Percentiles rank a stretch among this genome's conserved stretches.
phyloP scores from a whole-genome alignment of 1,140 invertebrate species.

The Drosophila baimaii region DNA sequence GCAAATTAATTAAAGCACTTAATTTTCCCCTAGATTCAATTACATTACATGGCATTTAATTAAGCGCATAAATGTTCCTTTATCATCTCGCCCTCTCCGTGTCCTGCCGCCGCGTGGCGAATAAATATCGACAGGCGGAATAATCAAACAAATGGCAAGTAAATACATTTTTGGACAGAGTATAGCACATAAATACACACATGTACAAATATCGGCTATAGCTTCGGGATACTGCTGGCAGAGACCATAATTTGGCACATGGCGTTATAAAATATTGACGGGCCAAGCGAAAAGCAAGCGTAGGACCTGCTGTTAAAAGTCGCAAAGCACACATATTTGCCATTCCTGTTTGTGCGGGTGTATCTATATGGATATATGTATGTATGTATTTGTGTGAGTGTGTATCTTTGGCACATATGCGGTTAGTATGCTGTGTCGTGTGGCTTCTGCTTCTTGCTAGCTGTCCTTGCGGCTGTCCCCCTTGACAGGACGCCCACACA shows the following conservation, averaged over 20 bases:
- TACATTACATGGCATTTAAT: slow-evolving; percentile 71
- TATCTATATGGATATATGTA: slow-evolving; percentile 2
- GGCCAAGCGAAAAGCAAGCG: slow-evolving; percentile 9
- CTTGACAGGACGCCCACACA: slow-evolving; percentile 16
- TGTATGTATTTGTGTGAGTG: slow-evolving; percentile 3
- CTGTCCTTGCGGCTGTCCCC: slow-evolving; percentile 11
- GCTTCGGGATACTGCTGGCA: slow-evolving; percentile 4
- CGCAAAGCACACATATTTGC: slow-evolving; percentile 55
- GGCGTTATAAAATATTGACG: slow-evolving; percentile 74
- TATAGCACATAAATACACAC: not conserved
- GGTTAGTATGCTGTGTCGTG: slow-evolving; percentile 14
- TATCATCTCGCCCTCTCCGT: not conserved
- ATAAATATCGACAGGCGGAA: slow-evolving; percentile 16
- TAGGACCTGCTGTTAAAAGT: slow-evolving; percentile 50
- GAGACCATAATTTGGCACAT: slow-evolving; percentile 65
- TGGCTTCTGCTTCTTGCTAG: slow-evolving; percentile 5
- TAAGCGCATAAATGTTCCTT: slow-evolving; percentile 59
- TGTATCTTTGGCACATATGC: slow-evolving; percentile 37
- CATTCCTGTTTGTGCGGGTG: slow-evolving; percentile 17
- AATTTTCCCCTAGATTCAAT: slow-evolving; percentile 68
- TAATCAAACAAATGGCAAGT: slow-evolving; percentile 46
- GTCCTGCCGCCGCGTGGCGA: not conserved
- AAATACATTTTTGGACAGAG: slow-evolving; percentile 8
- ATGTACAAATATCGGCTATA: not conserved
- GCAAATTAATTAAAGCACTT: slow-evolving; percentile 76